Conservation (phyloP, 2,113 vertebrate species). For the Pelvicachromis taeniatus region DNA sequence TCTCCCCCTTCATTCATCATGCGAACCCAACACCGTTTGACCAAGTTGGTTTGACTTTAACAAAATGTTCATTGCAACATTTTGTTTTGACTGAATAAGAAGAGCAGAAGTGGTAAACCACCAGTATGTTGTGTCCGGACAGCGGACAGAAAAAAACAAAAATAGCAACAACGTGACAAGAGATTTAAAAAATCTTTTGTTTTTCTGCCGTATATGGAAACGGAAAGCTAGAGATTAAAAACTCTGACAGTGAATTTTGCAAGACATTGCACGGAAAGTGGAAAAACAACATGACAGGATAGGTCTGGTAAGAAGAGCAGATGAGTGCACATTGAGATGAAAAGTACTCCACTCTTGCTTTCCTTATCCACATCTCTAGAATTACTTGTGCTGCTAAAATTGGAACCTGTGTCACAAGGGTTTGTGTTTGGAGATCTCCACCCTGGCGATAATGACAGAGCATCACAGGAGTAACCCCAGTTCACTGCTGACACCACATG, state of each 20-base stretch:
- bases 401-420: conserved; percentile 1
- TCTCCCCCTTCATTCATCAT: neutral
- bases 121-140: neutral
- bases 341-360: conserved; percentile 32
- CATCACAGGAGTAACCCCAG: neutral
- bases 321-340: neutral
- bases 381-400: conserved; percentile 38
- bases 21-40: neutral
- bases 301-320: neutral
- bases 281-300: neutral
- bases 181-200: neutral
- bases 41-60: neutral
- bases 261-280: neutral
- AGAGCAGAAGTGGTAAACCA: neutral
- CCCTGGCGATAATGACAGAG: conserved; percentile 62
- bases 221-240: neutral
- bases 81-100: neutral
- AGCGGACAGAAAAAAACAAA: neutral
- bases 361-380: conserved; percentile 34
- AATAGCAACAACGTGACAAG: neutral
- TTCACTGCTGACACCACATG: conserved; percentile 12
- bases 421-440: conserved; percentile 40
- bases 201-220: neutral
- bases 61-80: neutral
- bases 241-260: neutral